Base-by-base conservation (phyloP, 2,888 invertebrate genomes). In the Cantharis lateralis region DNA sequence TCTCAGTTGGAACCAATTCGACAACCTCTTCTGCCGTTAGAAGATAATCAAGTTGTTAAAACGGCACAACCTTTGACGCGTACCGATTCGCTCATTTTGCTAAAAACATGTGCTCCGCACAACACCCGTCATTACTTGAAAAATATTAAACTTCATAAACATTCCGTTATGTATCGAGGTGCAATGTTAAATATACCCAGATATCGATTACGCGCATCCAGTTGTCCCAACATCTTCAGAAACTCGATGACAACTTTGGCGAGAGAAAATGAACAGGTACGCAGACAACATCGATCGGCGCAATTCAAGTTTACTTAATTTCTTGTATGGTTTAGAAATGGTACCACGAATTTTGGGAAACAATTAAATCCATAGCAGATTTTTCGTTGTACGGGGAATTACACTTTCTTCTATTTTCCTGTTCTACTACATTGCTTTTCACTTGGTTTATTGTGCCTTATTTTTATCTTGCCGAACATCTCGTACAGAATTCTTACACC, bases 391-490 rank as follows among this genome's bases (percentile, higher is more conserved):
- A 96, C 86, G 89, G 93, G 85, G 93, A 94, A 85, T 88, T 92
- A 75, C 95, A 95, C 82, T 96, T 96, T 88, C 90, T 95, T 80
- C 90, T 95, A 68, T 92, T 97, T 85, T 95, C 95, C 74, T 85
- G 96, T 15, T 95, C 97, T 72, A 97, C 97, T 81, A 93, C 97
- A 82, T 90, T 97, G 72, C 91, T 98, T 71, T 98, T 98, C 89
- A 93, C 95, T 84, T 97, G 97, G 95, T 96, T 95, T 88, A 98
- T 98, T 85, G 95, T 98, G 76, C 97, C 98, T 13, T 98, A 98
- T 89, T 95, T 98, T 87, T 98, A 97, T 88, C 90, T 98, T 79
- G 95, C 95, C 73, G 97, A 98, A 84, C 93, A 95, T 86, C 93
- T 96, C 89, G 91, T 91, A 48, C 91, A 92, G 10, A 90, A 92